Evolutionary conservation across 2,888 invertebrate genomes (phyloP).

Genomic region (Selenia dentaria): DNA sequence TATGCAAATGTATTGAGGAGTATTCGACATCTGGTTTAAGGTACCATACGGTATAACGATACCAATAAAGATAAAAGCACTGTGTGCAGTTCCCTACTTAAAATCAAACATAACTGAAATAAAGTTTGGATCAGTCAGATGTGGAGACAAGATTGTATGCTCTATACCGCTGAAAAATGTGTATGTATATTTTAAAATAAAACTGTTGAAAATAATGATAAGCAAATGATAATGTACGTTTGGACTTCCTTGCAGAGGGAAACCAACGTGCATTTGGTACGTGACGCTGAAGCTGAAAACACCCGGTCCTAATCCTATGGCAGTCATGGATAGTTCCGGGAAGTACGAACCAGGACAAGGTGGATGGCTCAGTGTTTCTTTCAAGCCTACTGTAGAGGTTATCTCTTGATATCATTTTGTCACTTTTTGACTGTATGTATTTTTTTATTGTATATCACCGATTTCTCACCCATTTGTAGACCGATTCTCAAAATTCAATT

Average conservation of each 20-base stretch:
- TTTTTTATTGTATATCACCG: too few relatives aligned
- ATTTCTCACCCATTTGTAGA: too few relatives aligned
- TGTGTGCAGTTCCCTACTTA: constrained; percentile 84
- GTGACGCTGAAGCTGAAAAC: constrained; percentile 64
- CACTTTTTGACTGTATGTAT: too few relatives aligned
- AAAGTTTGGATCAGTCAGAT: constrained; percentile 83
- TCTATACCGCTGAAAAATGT: constrained; percentile 83
- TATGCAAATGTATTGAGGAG: too few relatives aligned
- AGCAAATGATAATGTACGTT: not conserved
- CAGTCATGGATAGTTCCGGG: constrained; percentile 68
- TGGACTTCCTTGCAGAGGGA: constrained; percentile 70
- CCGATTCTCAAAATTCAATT: too few relatives aligned
- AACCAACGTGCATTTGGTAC: constrained; percentile 83
- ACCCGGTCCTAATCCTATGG: constrained; percentile 58
- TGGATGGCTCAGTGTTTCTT: constrained; percentile 80
- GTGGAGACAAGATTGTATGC: constrained; percentile 83
- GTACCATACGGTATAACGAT: constrained; percentile 85
- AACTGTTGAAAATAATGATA: not conserved
- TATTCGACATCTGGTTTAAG: constrained; percentile 45
- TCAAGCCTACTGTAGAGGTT: constrained; percentile 81
- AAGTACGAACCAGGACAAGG: constrained; percentile 77
- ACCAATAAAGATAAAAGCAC: constrained; percentile 81
- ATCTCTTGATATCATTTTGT: not conserved
- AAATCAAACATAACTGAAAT: constrained; percentile 65
- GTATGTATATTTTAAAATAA: constrained; percentile 61